These are phyloP conservation scores for Papilio helenus DNA, from an alignment of 1,140 invertebrate species.

Conservation along the genomic window DNA sequence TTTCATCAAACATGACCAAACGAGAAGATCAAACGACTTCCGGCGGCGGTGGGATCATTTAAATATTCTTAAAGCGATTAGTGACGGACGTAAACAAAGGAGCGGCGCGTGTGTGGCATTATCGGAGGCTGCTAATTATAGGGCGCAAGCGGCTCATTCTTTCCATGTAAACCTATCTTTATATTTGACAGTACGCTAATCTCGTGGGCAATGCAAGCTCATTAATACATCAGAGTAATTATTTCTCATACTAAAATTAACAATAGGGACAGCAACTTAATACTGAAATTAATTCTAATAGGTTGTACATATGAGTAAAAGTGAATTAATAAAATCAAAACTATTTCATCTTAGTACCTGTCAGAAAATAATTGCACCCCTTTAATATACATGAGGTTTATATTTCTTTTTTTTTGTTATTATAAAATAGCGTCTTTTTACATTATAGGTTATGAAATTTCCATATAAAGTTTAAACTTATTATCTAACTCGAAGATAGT, in stretches of 20 bases:
- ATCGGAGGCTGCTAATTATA: constrained; percentile 13
- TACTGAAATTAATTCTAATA: too few relatives aligned
- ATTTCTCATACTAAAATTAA: background rate
- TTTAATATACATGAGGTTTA: too few relatives aligned
- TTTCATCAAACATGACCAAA: background rate
- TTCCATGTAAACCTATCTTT: background rate
- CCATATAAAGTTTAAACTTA: background rate
- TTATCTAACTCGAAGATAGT: too few relatives aligned
- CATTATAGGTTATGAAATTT: too few relatives aligned
- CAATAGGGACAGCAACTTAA: too few relatives aligned
- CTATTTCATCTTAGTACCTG: too few relatives aligned
- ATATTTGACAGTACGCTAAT: background rate
- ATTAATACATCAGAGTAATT: background rate
- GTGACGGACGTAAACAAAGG: constrained; percentile 19
- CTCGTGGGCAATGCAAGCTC: background rate
- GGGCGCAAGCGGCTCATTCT: background rate
- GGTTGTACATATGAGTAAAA: too few relatives aligned
- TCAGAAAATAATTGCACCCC: too few relatives aligned
- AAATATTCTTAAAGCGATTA: constrained; percentile 26
- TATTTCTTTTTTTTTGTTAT: too few relatives aligned
- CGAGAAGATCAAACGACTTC: constrained; percentile 18
- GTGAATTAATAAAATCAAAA: too few relatives aligned
- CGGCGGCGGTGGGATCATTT: background rate
- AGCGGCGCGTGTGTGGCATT: constrained; percentile 22
- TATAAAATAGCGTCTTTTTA: too few relatives aligned